Percentiles rank a stretch among this genome's conserved stretches.
Evolutionary conservation across 2,888 invertebrate genomes (phyloP).

Genomic region (Drosophila eohydei): DNA sequence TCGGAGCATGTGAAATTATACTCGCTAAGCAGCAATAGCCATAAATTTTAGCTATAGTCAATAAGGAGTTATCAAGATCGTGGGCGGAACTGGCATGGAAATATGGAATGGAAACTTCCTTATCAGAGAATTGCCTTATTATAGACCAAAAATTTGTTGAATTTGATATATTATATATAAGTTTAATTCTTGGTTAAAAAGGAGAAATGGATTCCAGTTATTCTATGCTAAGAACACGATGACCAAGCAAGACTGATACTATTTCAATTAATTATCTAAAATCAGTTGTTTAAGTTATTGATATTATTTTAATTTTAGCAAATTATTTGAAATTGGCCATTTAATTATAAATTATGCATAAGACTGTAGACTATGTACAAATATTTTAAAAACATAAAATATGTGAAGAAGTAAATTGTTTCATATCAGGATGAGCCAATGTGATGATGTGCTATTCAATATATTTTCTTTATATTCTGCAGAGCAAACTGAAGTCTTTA

Average conservation of each 20-base stretch:
- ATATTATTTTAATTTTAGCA: background rate
- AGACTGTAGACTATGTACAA: no score
- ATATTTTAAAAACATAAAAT: no score
- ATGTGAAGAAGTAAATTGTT: no score
- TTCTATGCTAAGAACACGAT: background rate
- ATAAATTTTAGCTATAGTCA: conserved; percentile 3
- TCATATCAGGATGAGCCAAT: no score
- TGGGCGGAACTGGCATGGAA: background rate
- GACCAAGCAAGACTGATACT: background rate
- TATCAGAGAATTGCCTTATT: background rate
- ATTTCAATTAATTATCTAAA: background rate
- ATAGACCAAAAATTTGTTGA: background rate
- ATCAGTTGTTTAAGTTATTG: background rate
- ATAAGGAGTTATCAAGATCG: conserved; percentile 3
- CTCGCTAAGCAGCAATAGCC: background rate
- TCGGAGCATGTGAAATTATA: conserved; percentile 4
- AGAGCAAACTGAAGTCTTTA: no score
- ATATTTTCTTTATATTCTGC: no score
- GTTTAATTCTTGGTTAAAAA: background rate
- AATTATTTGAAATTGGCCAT: background rate
- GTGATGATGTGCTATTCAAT: no score
- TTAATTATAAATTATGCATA: background rate
- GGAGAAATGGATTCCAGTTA: background rate
- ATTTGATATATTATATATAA: background rate
- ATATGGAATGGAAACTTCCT: background rate